Evolutionary conservation across 2,888 invertebrate genomes (phyloP), one percentile per base, ranked within the genome.

Genomic region (Leucozona laternaria): DNA sequence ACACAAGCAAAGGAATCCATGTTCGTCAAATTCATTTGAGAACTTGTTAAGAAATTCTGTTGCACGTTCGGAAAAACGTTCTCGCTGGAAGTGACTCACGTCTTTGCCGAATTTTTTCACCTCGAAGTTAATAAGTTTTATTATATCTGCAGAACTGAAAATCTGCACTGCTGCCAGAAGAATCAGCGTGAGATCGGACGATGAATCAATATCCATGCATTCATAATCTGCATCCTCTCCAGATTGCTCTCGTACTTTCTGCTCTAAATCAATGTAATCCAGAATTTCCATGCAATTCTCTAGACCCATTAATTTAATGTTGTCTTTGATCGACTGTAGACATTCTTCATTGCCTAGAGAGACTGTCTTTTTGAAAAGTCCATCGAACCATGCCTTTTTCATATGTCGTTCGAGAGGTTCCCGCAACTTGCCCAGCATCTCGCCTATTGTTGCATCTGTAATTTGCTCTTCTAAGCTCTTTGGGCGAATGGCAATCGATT

Each of bases 281-380:
- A 91, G 37, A 31, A 90, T 89, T 79, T 89, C 88, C 31, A 88
- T 57, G 25, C 89, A 89, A 71, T 90, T 88, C 4, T 90, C 88
- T 0, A 88, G 71, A 0, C 73, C 84, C 70, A 90, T 80, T 3
- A 90, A 64, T 58, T 89, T 88, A 0, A 89, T 84, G 48, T 91
- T 89, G 0, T 89, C 78, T 31, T 79, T 88, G 2, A 91, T 89
- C 1, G 90, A 88, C 50, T 90, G 89, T 2, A 91, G 60, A 50
- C 91, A 91, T 76, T 91, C 91, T 0, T 90, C 90, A 78, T 91
- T 91, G 0, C 89, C 90, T 3, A 90, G 79, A 0, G 90, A 89
- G 1, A 90, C 75, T 0, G 88, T 85, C 4, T 90, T 89, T 58
- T 88, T 89, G n/a, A 91, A 75, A 1, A 91, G 88, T 71, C 90